Evolutionary conservation across 2,113 vertebrate genomes (phyloP), one percentile per base, ranked within the genome.

Genomic region (Lichenostomus cassidix): DNA sequence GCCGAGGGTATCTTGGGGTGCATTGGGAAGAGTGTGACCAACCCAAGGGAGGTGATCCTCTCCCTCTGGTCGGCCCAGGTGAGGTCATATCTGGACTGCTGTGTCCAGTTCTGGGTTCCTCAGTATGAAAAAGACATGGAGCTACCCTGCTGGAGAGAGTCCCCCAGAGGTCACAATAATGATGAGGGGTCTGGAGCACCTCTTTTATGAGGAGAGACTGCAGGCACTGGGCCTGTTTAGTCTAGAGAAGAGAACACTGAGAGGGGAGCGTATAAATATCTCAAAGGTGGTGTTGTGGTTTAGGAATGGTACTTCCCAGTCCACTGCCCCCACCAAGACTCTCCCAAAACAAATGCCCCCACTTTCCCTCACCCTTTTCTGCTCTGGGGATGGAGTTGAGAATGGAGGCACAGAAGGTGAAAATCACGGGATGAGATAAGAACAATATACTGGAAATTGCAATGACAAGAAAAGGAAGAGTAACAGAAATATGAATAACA

Each of bases 361-460:
- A 2, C 52, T 49, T 35, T 50, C 15, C 15, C 42, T 75, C 39
- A 12, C 20, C 60, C 35, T 20, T 85, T 85, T 12, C 52, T 67
- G 24, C 24, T 41, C 24, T 21, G 11, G 3, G 3, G 27, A 76
- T 50, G 49, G 25, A 50, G 49, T 15, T 27, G 49, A 50, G 25
- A 50, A 50, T 37, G 37, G 35, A 76, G 44, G 11, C 44, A 59
- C 44, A 58, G 49, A 58, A 65, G 35, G 29, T 58, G 20, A 85
- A 39, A 65, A 56, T 29, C 29, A 41, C 0, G 0, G 35, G 35
- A 41, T 10, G 4, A 50, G 21, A 16, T 50, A 50, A 85, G 42
- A 76, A 67, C 16, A 67, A 76, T 24, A 50, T 58, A 35, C 31
- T 58, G 31, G 52, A 76, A 76, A 46, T 11, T 52, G 18, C 12